phyloP scores from a whole-genome alignment of 2,113 vertebrate genomes.

The Urocolius indicus region DNA sequence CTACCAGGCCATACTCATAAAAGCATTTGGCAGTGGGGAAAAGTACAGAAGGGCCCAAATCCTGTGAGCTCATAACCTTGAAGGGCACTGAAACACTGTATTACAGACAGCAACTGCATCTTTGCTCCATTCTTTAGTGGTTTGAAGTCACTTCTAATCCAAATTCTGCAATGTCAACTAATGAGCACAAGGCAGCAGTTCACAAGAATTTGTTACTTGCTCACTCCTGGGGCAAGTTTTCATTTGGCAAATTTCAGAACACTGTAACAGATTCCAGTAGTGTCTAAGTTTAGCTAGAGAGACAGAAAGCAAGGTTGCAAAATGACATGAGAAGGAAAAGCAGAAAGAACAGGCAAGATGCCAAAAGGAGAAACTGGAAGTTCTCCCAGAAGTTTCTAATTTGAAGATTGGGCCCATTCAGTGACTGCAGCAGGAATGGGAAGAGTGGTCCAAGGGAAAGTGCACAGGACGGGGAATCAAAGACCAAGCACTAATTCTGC shows the following conservation, averaged over 20 bases:
- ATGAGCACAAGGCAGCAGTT: background rate
- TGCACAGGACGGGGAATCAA: background rate
- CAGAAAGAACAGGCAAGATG: background rate
- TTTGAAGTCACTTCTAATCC: background rate
- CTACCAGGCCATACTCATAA: background rate
- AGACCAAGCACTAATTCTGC: background rate
- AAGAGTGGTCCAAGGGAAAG: background rate
- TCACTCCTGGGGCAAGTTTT: background rate
- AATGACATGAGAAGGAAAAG: background rate
- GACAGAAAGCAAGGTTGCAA: background rate
- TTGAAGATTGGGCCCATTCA: background rate
- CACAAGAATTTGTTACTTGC: background rate
- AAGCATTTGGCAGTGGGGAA: background rate
- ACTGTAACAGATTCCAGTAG: background rate
- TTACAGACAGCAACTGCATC: background rate
- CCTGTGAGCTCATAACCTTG: background rate
- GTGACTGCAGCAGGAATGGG: background rate
- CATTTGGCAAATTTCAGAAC: background rate
- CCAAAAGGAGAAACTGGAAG: background rate
- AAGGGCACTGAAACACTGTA: background rate
- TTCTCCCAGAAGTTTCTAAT: background rate
- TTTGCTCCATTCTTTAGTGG: background rate
- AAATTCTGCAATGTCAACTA: background rate
- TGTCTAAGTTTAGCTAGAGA: background rate
- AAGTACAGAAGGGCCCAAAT: background rate